A percentile compares a stretch with the other conserved stretches of the same genome.
Evolutionary conservation across 2,113 vertebrate genomes (phyloP).

Genomic region (Corvus moneduloides): DNA sequence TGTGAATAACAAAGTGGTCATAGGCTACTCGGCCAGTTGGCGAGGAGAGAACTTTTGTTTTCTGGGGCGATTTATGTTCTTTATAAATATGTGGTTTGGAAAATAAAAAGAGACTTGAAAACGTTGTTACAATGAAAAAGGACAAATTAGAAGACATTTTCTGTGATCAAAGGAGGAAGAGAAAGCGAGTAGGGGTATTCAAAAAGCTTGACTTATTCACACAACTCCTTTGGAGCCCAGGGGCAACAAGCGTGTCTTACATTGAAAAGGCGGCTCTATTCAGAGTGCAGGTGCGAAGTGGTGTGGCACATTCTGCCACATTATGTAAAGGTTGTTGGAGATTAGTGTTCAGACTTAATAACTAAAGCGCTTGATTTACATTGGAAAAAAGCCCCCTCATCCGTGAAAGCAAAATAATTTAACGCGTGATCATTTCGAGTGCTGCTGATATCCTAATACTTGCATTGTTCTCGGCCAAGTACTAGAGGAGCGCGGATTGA

Average conservation of each 20-base stretch:
- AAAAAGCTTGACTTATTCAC: slow-evolving; percentile 88
- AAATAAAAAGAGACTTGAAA: slow-evolving; percentile 81
- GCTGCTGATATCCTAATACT: slow-evolving; percentile 81
- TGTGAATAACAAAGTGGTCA: slow-evolving; percentile 43
- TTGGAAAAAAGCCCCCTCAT: slow-evolving; percentile 84
- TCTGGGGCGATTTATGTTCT: slow-evolving; percentile 75
- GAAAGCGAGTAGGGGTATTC: slow-evolving; percentile 85
- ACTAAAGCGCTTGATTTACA: slow-evolving; percentile 90
- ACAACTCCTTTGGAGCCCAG: slow-evolving; percentile 91
- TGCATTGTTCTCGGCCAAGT: slow-evolving; percentile 77
- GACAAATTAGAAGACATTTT: slow-evolving; percentile 91
- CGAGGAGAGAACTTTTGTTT: slow-evolving; percentile 67
- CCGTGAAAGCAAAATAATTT: slow-evolving; percentile 90
- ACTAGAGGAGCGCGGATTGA: slow-evolving; percentile 53
- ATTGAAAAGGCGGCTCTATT: slow-evolving; percentile 93
- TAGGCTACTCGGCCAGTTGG: slow-evolving; percentile 59
- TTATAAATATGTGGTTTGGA: slow-evolving; percentile 79
- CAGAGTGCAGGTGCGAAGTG: slow-evolving; percentile 98
- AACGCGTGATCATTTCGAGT: slow-evolving; percentile 78
- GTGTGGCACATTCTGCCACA: slow-evolving; percentile 89
- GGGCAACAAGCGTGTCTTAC: slow-evolving; percentile 97
- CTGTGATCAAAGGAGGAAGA: slow-evolving; percentile 87
- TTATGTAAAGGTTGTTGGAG: slow-evolving; percentile 96
- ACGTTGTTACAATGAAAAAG: slow-evolving; percentile 86
- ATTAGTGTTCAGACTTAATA: slow-evolving; percentile 90